Evolutionary conservation across 2,113 vertebrate species (phyloP).

Genomic region (Hiodon tergisus): DNA sequence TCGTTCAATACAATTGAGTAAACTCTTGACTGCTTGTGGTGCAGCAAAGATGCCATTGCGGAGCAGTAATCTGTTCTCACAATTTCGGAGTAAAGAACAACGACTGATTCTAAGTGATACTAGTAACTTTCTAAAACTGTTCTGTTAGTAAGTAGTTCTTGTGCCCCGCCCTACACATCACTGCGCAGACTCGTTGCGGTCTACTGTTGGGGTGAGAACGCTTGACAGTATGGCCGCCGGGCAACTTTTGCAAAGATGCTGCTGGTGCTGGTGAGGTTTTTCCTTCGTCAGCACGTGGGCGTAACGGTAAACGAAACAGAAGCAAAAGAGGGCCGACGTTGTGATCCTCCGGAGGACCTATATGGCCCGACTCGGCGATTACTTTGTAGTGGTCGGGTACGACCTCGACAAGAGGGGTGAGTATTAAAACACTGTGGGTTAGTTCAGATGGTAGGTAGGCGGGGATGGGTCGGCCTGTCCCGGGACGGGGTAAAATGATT

Average conservation of each 20-base stretch:
- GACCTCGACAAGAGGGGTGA: slow-evolving; percentile 81
- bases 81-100: too few species aligned
- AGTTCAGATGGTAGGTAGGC: slow-evolving; percentile 28
- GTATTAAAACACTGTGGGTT: slow-evolving; percentile 31
- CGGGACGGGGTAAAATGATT: slow-evolving; percentile 25
- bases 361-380: slow-evolving; percentile 89
- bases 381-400: slow-evolving; percentile 88
- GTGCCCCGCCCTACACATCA: slow-evolving; percentile 40
- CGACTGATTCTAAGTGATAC: too few species aligned
- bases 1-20: too few species aligned
- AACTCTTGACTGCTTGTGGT: too few species aligned
- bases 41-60: too few species aligned
- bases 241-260: slow-evolving; percentile 69
- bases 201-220: slow-evolving; percentile 60
- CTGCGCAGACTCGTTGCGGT: slow-evolving; percentile 55
- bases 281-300: slow-evolving; percentile 53
- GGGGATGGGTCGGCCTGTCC: slow-evolving; percentile 4
- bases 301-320: slow-evolving; percentile 46
- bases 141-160: too few species aligned
- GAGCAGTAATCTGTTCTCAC: too few species aligned
- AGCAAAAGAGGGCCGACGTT: slow-evolving; percentile 48
- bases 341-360: slow-evolving; percentile 42
- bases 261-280: slow-evolving; percentile 56
- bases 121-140: too few species aligned
- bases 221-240: slow-evolving; percentile 73